Evolutionary conservation across 2,888 invertebrate species (phyloP), one percentile per base, ranked within the genome.

Genomic region (Uropetala carovei): DNA sequence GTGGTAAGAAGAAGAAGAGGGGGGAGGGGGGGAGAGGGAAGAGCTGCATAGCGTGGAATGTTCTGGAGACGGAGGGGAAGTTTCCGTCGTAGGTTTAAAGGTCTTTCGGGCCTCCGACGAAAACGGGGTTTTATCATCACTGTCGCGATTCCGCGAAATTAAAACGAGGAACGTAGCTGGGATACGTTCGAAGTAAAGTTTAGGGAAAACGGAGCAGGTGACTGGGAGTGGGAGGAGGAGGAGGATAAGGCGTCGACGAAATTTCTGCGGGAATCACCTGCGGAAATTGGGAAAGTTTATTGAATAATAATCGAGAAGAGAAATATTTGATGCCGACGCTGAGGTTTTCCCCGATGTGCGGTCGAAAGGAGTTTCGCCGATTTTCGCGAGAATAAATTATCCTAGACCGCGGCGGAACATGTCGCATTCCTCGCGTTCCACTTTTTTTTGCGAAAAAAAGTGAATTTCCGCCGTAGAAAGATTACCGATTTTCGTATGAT

Each of bases 211-310:
- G 89, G 43, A 64, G 64, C 64, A 75, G 75, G 75, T 75, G 75
- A 75, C 75, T 22, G 13, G 13, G 75, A 75, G 75, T 13, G 30
- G 60, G 43, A n/a, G n/a, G n/a, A n/a, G n/a, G n/a, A n/a, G n/a
- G 11, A 13, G 64, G 30, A 57, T 43, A n/a, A 83, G 18, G 43
- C 43, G 64, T n/a, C 18, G 86, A 64, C 60, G 64, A 43, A 30
- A 89, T 89, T 68, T 59, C 89, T 43, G 22, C 60, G 16, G 86
- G 60, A 86, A 30, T 64, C 27, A 64, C 59, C 86, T 86, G 30
- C 30, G 60, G 57, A 59, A 86, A 59, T 89, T 59, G 64, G 30
- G 89, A 68, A 89, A 89, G 89, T 89, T 89, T 68, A 89, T 68
- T 68, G 64, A 89, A 89, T 89, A 89, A 89, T 89, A 60, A 89